These are phyloP conservation scores for Notothenia coriiceps DNA, from an alignment of 2,113 vertebrate genomes.

Conservation along the genomic window DNA sequence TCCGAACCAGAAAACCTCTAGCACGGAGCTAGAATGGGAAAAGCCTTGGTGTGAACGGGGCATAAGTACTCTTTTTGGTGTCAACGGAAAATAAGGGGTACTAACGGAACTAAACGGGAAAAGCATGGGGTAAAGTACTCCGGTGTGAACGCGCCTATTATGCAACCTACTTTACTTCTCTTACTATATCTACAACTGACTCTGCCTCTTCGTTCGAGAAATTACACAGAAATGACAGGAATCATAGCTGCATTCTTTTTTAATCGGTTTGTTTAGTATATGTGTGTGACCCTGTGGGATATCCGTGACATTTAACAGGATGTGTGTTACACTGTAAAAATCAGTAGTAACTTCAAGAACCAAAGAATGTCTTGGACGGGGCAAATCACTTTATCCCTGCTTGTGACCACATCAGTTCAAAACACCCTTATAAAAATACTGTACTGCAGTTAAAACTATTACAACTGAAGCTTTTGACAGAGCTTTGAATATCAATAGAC, in stretches of 20 bases:
- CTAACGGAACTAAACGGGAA: too few species aligned
- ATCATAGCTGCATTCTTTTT: neutral
- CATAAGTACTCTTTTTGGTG: too few species aligned
- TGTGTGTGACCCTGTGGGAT: constrained; percentile 3
- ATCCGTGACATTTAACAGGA: constrained; percentile 41
- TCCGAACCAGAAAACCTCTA: too few species aligned
- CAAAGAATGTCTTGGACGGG: constrained; percentile 45
- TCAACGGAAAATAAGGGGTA: too few species aligned
- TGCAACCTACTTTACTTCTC: neutral
- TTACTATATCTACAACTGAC: neutral
- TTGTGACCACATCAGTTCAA: constrained; percentile 38
- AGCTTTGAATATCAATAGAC: constrained; percentile 37
- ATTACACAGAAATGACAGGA: constrained; percentile 2
- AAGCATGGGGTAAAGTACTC: too few species aligned
- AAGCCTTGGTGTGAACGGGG: too few species aligned
- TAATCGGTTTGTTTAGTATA: neutral
- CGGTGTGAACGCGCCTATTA: too few species aligned
- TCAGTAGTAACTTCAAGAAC: constrained; percentile 12
- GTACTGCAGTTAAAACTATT: constrained; percentile 8
- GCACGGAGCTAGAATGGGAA: too few species aligned
- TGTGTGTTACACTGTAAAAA: constrained; percentile 38
- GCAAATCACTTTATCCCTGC: constrained; percentile 52
- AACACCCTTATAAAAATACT: constrained; percentile 43
- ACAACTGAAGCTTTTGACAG: constrained; percentile 19
- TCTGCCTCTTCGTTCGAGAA: neutral